These are phyloP conservation scores for Nothoprocta perdicaria DNA, from an alignment of 2,113 vertebrate species.

Conservation along the genomic window DNA sequence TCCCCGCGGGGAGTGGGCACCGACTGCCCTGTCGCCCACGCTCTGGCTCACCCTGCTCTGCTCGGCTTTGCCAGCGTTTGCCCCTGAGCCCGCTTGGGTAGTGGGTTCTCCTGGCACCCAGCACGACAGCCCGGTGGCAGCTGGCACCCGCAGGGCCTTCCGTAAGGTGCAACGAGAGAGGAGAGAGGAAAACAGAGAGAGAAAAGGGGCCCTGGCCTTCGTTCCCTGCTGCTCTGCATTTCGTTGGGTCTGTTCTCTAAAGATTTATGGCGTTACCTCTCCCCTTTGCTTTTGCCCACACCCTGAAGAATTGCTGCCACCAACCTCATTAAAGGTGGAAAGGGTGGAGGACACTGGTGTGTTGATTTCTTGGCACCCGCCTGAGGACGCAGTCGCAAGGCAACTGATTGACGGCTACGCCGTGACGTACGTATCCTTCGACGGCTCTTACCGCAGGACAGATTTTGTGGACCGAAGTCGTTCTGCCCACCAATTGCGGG, in stretches of 20 bases:
- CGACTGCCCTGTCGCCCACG: no score
- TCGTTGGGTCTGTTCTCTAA: conserved; percentile 50
- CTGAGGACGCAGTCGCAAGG: conserved; percentile 76
- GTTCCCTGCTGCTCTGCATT: not conserved
- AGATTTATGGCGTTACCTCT: conserved; percentile 68
- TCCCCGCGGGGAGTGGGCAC: not conserved
- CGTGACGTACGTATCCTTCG: conserved; percentile 88
- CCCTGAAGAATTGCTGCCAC: conserved; percentile 91
- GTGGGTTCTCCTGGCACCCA: not conserved
- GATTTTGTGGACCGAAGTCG: conserved; percentile 90
- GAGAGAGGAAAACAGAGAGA: not conserved
- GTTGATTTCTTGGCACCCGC: conserved; percentile 92
- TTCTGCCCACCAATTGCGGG: conserved; percentile 87
- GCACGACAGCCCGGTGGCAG: not conserved
- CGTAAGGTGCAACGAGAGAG: not conserved
- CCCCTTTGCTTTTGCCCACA: conserved; percentile 62
- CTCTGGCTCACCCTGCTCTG: not conserved
- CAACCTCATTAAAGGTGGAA: conserved; percentile 90
- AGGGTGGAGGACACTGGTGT: conserved; percentile 92
- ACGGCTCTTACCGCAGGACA: conserved; percentile 85
- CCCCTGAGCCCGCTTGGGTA: not conserved
- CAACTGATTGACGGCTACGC: conserved; percentile 91
- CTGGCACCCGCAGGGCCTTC: not conserved
- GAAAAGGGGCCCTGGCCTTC: not conserved
- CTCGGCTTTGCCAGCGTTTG: not conserved